A percentile compares a stretch with the other conserved stretches of the same genome.
phyloP scores from a whole-genome alignment of 2,888 invertebrate genomes.

The Netelia melanura region DNA sequence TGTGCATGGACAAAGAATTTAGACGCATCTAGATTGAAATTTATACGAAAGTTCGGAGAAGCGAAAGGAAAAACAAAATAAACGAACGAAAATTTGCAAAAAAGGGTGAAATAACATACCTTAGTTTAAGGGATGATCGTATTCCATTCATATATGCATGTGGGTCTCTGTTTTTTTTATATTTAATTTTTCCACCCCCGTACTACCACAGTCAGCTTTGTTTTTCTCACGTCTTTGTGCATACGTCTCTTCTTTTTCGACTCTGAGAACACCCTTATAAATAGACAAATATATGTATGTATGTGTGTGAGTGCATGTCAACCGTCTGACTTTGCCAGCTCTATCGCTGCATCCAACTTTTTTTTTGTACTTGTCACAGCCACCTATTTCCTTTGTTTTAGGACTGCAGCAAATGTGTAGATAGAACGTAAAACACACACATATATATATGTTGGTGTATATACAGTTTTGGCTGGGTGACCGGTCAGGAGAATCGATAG shows the following conservation, averaged over 20 bases:
- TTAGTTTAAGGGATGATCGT: slow-evolving; percentile 38
- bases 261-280: background rate
- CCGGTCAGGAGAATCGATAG: slow-evolving; percentile 53
- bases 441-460: background rate
- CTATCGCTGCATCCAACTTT: slow-evolving; percentile 15
- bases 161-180: slow-evolving; percentile 56
- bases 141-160: slow-evolving; percentile 69
- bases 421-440: background rate
- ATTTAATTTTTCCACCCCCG: slow-evolving; percentile 45
- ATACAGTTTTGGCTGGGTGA: background rate
- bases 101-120: slow-evolving; percentile 1
- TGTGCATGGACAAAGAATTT: background rate
- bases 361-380: slow-evolving; percentile 14
- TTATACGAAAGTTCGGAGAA: slow-evolving; percentile 16
- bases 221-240: slow-evolving; percentile 20
- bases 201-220: background rate
- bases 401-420: slow-evolving; percentile 49
- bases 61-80: background rate
- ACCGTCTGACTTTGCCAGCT: slow-evolving; percentile 24
- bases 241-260: slow-evolving; percentile 14
- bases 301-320: slow-evolving; percentile 9
- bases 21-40: slow-evolving; percentile 26
- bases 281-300: background rate
- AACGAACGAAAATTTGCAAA: background rate
- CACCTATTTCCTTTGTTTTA: slow-evolving; percentile 47